phyloP scores from a whole-genome alignment of 2,888 invertebrate species.

The Mamestra brassicae region DNA sequence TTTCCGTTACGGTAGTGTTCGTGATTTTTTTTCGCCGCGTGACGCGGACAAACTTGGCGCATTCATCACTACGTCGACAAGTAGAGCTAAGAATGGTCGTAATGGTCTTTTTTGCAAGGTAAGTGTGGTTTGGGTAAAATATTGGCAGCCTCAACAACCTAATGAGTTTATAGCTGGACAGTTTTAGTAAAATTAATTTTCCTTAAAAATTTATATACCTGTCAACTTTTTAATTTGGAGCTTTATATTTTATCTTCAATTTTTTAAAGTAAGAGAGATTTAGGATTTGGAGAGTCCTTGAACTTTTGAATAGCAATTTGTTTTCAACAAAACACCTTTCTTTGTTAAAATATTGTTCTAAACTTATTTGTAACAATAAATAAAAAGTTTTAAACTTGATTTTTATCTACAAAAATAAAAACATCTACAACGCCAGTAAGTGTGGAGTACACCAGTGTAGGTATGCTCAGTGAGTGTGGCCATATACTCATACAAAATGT shows the following conservation, averaged over 20 bases:
- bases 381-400: neutral
- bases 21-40: constrained; percentile 81
- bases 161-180: too few relatives aligned
- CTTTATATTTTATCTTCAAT: neutral
- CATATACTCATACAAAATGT: neutral
- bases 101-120: neutral
- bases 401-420: neutral
- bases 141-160: too few relatives aligned
- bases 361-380: too few relatives aligned
- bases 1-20: constrained; percentile 79
- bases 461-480: too few relatives aligned
- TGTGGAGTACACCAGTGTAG: too few relatives aligned
- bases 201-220: too few relatives aligned
- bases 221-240: too few relatives aligned
- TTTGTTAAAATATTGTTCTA: too few relatives aligned
- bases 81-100: constrained; percentile 69
- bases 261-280: neutral
- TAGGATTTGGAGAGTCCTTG: neutral
- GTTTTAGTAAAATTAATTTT: too few relatives aligned
- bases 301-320: neutral
- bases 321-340: neutral
- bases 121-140: too few relatives aligned
- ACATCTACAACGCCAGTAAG: too few relatives aligned
- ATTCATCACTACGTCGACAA: constrained; percentile 81
- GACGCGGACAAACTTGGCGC: constrained; percentile 87